Conservation (phyloP, 2,797 vertebrate genomes). For the Liparis tanakae region DNA sequence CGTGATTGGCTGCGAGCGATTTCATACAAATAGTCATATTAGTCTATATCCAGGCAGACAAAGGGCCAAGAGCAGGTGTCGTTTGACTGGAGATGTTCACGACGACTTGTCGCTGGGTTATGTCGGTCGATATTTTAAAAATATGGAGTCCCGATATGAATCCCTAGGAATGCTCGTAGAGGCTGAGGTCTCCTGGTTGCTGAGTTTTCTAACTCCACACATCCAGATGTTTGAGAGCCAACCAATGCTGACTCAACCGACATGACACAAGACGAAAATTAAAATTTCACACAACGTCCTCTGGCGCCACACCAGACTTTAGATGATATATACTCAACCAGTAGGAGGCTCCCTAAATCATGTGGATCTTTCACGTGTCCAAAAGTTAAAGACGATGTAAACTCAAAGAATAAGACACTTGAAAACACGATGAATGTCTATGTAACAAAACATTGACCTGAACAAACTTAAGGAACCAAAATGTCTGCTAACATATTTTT, state of each 20-base stretch:
- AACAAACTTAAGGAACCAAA: neutral
- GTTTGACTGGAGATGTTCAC: neutral
- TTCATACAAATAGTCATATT: neutral
- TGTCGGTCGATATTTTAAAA: neutral
- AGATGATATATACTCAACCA: neutral
- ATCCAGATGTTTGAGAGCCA: neutral
- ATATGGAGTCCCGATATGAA: neutral
- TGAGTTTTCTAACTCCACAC: neutral
- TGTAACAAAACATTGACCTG: neutral
- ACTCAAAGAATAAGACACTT: constrained; percentile 20
- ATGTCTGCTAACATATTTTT: neutral
- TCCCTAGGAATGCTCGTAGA: neutral
- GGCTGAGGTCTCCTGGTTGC: neutral
- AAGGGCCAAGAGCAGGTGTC: neutral
- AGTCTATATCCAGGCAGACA: neutral
- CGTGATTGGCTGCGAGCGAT: neutral
- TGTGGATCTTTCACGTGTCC: neutral
- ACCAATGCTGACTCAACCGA: neutral
- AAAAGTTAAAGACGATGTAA: neutral
- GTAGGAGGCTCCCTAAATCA: neutral
- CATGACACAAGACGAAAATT: neutral
- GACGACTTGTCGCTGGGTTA: neutral
- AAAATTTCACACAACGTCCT: neutral
- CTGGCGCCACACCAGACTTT: neutral
- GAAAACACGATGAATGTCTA: neutral